Conservation (phyloP, 2,888 invertebrate genomes). For the Itoplectis maculator region DNA sequence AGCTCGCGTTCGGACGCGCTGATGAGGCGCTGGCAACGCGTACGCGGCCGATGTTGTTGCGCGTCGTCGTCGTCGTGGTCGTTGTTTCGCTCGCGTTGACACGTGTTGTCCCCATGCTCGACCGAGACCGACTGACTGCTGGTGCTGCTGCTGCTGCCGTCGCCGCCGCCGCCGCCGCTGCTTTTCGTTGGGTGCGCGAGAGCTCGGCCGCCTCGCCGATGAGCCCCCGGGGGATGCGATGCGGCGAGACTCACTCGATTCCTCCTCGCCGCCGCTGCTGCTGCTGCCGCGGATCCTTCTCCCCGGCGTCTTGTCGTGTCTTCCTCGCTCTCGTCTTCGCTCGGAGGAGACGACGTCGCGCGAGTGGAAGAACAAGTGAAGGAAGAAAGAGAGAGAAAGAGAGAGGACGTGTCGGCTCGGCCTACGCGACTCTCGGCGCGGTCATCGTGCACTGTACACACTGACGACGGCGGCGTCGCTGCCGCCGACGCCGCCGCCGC, state of each 20-base stretch:
- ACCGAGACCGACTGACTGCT: conserved; percentile 77
- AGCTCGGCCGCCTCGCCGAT: no score
- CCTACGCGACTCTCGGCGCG: conserved; percentile 13
- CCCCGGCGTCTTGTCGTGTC: conserved; percentile 22
- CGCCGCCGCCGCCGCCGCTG: no score
- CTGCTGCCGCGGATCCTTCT: conserved; percentile 21
- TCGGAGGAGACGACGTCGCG: conserved; percentile 24
- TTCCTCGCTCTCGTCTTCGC: neutral
- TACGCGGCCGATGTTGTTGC: conserved; percentile 31
- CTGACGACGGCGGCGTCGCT: neutral
- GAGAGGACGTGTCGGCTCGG: conserved; percentile 37
- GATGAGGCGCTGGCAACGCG: conserved; percentile 33
- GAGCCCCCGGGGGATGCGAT: conserved; percentile 22
- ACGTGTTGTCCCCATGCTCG: conserved; percentile 79
- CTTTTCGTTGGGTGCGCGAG: no score
- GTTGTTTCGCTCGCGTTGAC: conserved; percentile 47
- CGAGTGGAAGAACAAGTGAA: conserved; percentile 60
- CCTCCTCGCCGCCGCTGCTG: conserved; percentile 8
- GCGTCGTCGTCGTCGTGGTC: conserved; percentile 24
- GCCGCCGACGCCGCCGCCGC: neutral
- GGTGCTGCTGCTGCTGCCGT: neutral
- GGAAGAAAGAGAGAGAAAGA: conserved; percentile 27
- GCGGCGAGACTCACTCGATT: conserved; percentile 35
- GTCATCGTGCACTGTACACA: conserved; percentile 13
- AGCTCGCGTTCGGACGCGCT: no score